Conservation (phyloP, 1,140 invertebrate genomes). For the Penaeus vannamei region DNA sequence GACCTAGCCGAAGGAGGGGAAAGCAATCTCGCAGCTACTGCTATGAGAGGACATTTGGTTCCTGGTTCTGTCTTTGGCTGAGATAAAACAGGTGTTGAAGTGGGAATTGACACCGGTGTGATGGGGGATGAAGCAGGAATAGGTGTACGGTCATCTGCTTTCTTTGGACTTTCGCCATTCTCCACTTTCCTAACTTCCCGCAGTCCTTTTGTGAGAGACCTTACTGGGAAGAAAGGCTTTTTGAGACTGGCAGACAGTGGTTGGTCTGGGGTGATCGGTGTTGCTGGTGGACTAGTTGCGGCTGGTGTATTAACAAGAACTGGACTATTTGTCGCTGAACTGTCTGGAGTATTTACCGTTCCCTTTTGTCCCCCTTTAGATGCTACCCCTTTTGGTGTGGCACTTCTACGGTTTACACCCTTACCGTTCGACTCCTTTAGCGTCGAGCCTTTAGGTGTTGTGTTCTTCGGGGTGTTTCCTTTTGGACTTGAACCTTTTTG, state of each 20-base stretch:
- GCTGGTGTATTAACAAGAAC: not conserved
- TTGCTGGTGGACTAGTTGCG: constrained; percentile 40
- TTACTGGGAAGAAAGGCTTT: constrained; percentile 42
- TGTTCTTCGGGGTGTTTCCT: constrained; percentile 19
- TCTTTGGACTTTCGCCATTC: constrained; percentile 43
- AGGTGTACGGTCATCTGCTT: not conserved
- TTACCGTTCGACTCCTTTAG: not conserved
- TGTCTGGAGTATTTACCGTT: not conserved
- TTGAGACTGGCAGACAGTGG: constrained; percentile 18
- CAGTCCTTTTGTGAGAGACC: constrained; percentile 62
- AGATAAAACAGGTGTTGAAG: not conserved
- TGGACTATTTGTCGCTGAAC: constrained; percentile 25
- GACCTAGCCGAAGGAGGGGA: constrained; percentile 37
- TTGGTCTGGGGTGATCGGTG: constrained; percentile 27
- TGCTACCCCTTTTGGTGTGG: not conserved
- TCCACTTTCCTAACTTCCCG: constrained; percentile 65
- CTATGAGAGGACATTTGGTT: constrained; percentile 31
- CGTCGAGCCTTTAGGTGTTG: not conserved
- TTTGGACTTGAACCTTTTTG: constrained; percentile 28
- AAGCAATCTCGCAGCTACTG: constrained; percentile 35
- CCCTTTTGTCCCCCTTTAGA: not conserved
- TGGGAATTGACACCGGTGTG: not conserved
- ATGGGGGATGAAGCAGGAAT: not conserved
- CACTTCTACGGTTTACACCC: not conserved
- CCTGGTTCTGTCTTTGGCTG: constrained; percentile 17